Conservation (phyloP, 92 coral and sea anemone genomes). For the Muricea muricata region DNA sequence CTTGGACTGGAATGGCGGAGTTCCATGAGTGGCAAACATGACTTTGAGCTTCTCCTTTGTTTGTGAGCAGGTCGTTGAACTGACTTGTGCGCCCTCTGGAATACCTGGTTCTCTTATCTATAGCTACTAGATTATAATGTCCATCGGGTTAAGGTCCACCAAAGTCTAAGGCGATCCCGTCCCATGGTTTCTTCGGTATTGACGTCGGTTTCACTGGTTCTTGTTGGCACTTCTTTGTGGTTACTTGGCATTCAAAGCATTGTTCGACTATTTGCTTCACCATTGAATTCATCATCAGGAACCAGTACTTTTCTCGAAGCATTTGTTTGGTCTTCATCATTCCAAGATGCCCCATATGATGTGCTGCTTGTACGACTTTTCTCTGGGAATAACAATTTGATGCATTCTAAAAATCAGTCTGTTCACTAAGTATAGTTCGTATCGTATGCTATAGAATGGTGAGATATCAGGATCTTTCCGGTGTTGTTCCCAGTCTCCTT, state of each 20-base stretch:
- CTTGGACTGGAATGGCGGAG: constrained; percentile 21
- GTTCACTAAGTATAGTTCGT: constrained; percentile 45
- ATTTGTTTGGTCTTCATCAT: constrained; percentile 46
- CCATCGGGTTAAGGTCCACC: constrained; percentile 61
- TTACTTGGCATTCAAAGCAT: constrained; percentile 64
- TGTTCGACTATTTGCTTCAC: constrained; percentile 44
- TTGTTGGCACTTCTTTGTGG: constrained; percentile 47
- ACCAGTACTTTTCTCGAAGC: constrained; percentile 48
- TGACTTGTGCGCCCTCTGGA: constrained; percentile 28
- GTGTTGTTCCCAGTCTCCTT: constrained; percentile 61
- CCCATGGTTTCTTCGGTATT: constrained; percentile 59
- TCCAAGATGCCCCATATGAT: constrained; percentile 47
- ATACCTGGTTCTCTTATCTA: constrained; percentile 59
- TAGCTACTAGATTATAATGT: constrained; percentile 50
- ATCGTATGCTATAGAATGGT: constrained; percentile 37
- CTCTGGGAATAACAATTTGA: constrained; percentile 50
- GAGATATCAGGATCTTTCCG: constrained; percentile 30
- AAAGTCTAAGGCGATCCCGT: constrained; percentile 56
- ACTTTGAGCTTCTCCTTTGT: constrained; percentile 30
- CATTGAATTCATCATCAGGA: constrained; percentile 42
- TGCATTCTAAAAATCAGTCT: constrained; percentile 35
- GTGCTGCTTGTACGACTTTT: constrained; percentile 42
- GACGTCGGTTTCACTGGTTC: constrained; percentile 43
- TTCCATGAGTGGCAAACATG: constrained; percentile 58
- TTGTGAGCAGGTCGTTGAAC: constrained; percentile 35